Conservation (phyloP, 2,113 vertebrate species). For the Cottus gobio region DNA sequence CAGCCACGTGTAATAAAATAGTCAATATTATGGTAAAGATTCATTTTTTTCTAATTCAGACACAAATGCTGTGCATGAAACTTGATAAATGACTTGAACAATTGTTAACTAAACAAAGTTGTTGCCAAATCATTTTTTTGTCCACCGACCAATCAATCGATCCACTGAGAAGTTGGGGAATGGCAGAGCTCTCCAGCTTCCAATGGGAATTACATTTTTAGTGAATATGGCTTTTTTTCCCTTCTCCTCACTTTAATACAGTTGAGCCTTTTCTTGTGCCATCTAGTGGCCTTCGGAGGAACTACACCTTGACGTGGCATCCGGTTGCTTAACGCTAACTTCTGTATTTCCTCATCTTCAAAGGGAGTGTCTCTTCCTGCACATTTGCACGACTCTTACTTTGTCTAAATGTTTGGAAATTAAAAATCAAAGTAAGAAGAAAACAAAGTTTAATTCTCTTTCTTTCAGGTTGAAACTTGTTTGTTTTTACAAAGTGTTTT, state of each 20-base stretch:
- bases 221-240: neutral
- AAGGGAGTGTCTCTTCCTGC: neutral
- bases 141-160: neutral
- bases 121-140: neutral
- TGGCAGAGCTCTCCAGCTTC: neutral
- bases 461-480: neutral
- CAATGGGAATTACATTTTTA: neutral
- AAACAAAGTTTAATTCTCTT: neutral
- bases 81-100: neutral
- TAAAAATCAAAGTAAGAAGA: neutral
- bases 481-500: constrained; percentile 12
- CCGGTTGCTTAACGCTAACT: neutral
- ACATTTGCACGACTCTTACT: neutral
- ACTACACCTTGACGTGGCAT: neutral
- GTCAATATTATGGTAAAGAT: too few relatives aligned
- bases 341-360: neutral
- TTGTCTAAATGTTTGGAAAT: neutral
- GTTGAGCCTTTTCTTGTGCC: neutral
- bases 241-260: neutral
- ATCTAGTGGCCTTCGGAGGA: neutral
- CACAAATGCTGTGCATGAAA: neutral
- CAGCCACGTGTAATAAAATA: too few relatives aligned
- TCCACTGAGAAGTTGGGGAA: too few relatives aligned
- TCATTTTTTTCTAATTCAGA: too few relatives aligned
- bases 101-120: neutral